Evolutionary conservation across 2,113 vertebrate species (phyloP).

Genomic region (Pavo muticus): DNA sequence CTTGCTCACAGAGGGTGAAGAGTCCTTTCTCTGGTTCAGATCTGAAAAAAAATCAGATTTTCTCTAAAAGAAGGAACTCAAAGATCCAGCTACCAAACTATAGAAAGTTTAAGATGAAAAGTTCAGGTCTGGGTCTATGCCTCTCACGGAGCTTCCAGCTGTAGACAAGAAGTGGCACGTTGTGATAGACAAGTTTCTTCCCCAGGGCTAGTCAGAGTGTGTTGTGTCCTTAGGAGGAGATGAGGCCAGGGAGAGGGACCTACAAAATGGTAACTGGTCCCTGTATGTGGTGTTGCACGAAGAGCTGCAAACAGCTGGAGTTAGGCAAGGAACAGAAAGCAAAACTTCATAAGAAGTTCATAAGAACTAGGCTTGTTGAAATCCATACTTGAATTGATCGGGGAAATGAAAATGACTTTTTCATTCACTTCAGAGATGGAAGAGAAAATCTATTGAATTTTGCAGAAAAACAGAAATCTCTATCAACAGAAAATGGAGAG

Average conservation of each 20-base stretch:
- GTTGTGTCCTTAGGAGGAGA: neutral
- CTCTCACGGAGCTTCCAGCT: neutral
- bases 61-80: neutral
- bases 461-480: neutral
- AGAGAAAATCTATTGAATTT: neutral
- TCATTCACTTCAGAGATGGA: neutral
- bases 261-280: neutral
- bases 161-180: neutral
- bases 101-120: neutral
- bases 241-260: neutral
- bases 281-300: neutral
- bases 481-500: neutral
- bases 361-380: neutral
- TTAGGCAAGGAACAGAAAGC: neutral
- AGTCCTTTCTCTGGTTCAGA: neutral
- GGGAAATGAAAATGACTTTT: neutral
- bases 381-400: neutral
- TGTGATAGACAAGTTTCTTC: neutral
- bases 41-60: constrained; percentile 8
- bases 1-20: accelerated
- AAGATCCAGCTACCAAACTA: neutral
- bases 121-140: neutral
- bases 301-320: neutral
- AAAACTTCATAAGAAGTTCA: neutral
- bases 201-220: accelerated